Conservation (phyloP, 2,888 invertebrate genomes). For the Amphipyra tragopoginis region DNA sequence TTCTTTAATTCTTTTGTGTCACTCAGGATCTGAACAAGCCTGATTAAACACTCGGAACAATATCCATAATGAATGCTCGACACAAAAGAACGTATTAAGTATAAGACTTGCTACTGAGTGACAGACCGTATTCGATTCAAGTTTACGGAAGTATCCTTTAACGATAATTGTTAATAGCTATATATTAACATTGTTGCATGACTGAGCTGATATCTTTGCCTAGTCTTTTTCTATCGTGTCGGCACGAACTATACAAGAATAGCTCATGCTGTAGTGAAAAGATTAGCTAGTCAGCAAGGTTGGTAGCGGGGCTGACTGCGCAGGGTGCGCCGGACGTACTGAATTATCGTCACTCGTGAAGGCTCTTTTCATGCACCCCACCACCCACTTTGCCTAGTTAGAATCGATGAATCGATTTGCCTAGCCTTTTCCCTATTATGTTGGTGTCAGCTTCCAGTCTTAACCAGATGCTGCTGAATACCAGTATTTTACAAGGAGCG, state of each 20-base stretch:
- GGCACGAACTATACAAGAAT: no score
- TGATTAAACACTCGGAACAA: conserved; percentile 47
- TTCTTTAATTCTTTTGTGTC: conserved; percentile 47
- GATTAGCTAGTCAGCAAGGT: no score
- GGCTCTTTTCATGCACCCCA: no score
- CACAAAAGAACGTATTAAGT: conserved; percentile 47
- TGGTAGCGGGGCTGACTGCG: no score
- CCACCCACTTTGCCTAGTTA: conserved; percentile 9
- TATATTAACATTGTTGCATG: conserved; percentile 13
- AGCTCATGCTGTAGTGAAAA: no score
- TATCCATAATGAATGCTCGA: conserved; percentile 45
- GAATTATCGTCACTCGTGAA: no score
- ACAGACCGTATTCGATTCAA: conserved; percentile 24
- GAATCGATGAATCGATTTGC: neutral
- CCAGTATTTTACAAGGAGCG: no score
- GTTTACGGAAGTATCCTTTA: conserved; percentile 42
- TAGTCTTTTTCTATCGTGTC: no score
- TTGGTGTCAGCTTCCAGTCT: no score
- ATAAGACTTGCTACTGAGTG: conserved; percentile 31
- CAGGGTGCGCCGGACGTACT: no score
- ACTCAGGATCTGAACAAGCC: conserved; percentile 33
- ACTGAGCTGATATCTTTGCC: conserved; percentile 2
- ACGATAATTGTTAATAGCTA: conserved; percentile 17
- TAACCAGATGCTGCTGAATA: no score
- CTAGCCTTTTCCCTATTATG: no score